Evolutionary conservation across 2,797 vertebrate species (phyloP).

Genomic region (Simalia tracyae): DNA sequence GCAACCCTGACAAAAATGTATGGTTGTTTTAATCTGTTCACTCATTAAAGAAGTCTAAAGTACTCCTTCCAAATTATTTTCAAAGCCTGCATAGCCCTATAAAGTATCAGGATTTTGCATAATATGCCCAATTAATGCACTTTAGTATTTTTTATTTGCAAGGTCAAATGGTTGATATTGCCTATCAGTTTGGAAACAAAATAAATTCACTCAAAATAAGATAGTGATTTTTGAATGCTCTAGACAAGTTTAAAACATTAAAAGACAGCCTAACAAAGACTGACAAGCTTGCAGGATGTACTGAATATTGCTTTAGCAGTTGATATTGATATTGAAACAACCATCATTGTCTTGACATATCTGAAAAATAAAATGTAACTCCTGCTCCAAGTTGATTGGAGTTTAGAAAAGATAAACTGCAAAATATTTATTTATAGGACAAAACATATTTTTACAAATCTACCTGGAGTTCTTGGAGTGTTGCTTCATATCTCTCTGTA

Average conservation of each 20-base stretch:
- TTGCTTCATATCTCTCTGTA: slow-evolving; percentile 81
- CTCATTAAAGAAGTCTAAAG: no score
- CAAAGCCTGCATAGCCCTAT: not conserved
- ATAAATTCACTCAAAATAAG: not conserved
- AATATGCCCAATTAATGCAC: not conserved
- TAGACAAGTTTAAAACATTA: not conserved
- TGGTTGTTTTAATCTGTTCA: no score
- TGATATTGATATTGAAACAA: not conserved
- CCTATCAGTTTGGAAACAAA: not conserved
- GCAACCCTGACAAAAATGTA: no score
- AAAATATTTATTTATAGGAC: not conserved
- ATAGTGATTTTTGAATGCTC: not conserved
- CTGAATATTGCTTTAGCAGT: not conserved
- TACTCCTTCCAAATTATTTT: not conserved
- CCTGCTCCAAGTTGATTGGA: not conserved
- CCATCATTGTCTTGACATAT: not conserved
- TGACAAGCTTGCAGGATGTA: not conserved
- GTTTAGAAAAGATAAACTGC: not conserved
- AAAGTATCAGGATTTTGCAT: not conserved
- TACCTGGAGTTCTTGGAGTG: slow-evolving; percentile 87
- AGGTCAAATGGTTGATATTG: not conserved
- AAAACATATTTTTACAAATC: not conserved
- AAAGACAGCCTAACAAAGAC: not conserved
- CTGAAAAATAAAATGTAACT: not conserved
- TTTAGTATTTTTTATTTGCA: not conserved